Evolutionary conservation across 2,113 vertebrate species (phyloP).

Genomic region (Corydoras maculifer): DNA sequence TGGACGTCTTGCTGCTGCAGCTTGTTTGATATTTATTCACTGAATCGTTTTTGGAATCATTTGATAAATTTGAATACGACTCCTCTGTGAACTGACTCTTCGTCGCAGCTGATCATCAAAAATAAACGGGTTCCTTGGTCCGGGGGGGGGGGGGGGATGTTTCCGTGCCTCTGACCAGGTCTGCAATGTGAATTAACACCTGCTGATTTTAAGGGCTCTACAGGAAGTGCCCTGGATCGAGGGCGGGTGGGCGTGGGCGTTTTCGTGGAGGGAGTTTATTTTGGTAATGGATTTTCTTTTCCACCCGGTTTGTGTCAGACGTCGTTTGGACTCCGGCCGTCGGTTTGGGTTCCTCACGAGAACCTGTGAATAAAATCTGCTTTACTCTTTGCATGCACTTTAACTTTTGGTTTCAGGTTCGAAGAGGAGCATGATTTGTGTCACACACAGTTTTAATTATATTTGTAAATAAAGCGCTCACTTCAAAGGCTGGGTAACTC

Average conservation of each 20-base stretch:
- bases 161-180: slow-evolving; percentile 73
- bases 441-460: slow-evolving; percentile 97
- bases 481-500: slow-evolving; percentile 36
- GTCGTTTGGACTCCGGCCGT: slow-evolving; percentile 73
- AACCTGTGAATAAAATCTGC: slow-evolving; percentile 68
- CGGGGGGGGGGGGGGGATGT: slow-evolving; percentile 36
- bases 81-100: too few relatives aligned
- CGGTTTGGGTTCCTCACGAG: slow-evolving; percentile 44
- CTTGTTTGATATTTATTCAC: slow-evolving; percentile 89
- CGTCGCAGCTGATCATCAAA: too few relatives aligned
- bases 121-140: too few relatives aligned
- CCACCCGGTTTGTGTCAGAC: slow-evolving; percentile 54
- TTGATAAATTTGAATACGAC: slow-evolving; percentile 68
- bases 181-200: slow-evolving; percentile 85
- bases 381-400: slow-evolving; percentile 99
- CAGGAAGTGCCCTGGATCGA: slow-evolving; percentile 43
- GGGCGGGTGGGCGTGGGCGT: too few relatives aligned
- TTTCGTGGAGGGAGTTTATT: background rate
- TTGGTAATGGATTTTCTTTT: slow-evolving; percentile 5
- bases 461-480: slow-evolving; percentile 99
- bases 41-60: slow-evolving; percentile 69
- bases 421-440: slow-evolving; percentile 85
- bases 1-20: slow-evolving; percentile 71
- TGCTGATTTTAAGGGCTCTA: slow-evolving; percentile 85
- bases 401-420: slow-evolving; percentile 78